Conservation (phyloP, 2,797 vertebrate genomes). For the Myiothlypis chrysogaster region DNA sequence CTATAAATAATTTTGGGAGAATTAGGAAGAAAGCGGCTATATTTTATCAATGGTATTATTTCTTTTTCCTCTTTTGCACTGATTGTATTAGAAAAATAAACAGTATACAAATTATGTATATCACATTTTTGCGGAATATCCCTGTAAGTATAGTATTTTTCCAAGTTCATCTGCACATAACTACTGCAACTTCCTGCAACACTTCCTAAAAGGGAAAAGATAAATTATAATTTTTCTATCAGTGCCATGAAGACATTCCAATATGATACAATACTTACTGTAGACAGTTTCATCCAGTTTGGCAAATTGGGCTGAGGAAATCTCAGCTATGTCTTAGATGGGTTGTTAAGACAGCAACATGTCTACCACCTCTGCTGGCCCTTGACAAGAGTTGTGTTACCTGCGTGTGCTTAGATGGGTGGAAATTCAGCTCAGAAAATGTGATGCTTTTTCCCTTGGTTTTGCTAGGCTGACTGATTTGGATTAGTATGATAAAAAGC, state of each 20-base stretch:
- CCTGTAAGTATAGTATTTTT: neutral
- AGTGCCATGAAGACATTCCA: neutral
- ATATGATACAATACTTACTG: neutral
- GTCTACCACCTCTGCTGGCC: neutral
- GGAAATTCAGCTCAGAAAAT: neutral
- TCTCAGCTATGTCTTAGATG: neutral
- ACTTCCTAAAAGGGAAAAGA: neutral
- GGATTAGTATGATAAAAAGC: neutral
- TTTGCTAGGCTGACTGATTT: neutral
- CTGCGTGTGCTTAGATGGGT: fast-evolving
- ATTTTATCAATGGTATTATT: neutral
- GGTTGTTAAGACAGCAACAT: neutral
- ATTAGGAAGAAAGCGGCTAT: neutral
- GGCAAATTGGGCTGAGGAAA: neutral
- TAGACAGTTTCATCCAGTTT: neutral
- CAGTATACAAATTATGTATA: neutral
- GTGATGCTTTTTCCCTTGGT: neutral
- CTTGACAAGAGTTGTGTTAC: neutral
- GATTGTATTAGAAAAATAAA: neutral
- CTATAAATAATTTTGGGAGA: neutral
- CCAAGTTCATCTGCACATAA: neutral
- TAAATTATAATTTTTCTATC: neutral
- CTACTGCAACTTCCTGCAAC: neutral
- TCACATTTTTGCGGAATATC: neutral
- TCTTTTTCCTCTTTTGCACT: neutral